These are phyloP conservation scores for Pseudomyrmex dendroicus DNA, from an alignment of 1,140 invertebrate genomes.

Conservation along the genomic window DNA sequence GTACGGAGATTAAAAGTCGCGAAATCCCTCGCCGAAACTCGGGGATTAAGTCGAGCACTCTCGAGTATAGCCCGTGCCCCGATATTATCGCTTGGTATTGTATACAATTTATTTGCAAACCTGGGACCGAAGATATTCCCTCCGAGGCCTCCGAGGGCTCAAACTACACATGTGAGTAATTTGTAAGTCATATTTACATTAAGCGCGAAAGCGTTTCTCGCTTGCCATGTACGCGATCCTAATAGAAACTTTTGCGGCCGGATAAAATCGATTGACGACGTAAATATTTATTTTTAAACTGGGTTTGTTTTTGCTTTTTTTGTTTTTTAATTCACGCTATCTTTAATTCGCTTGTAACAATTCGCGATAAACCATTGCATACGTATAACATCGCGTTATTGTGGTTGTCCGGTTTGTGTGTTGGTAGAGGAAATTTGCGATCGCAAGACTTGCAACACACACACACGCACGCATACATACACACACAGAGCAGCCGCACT, in stretches of 20 bases:
- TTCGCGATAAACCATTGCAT: background rate
- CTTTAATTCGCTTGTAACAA: background rate
- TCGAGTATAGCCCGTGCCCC: constrained; percentile 28
- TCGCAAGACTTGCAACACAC: constrained; percentile 20
- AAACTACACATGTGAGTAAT: background rate
- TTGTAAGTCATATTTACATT: constrained; percentile 6
- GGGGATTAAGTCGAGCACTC: constrained; percentile 55
- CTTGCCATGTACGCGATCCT: background rate
- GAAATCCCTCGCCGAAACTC: constrained; percentile 47
- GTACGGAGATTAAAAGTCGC: constrained; percentile 59
- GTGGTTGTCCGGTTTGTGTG: background rate
- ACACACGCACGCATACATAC: no score
- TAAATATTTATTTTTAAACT: background rate
- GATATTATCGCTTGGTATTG: constrained; percentile 50
- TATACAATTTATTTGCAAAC: constrained; percentile 34
- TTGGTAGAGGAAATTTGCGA: constrained; percentile 33
- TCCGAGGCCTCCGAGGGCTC: background rate
- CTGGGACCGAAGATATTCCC: constrained; percentile 13
- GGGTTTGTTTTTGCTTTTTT: background rate
- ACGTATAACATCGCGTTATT: background rate
- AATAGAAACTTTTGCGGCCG: background rate
- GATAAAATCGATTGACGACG: no score
- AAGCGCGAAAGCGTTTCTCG: background rate
- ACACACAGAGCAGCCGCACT: no score
- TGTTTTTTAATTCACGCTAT: background rate